These are phyloP conservation scores for Ridgeia piscesae DNA, from an alignment of 1,140 invertebrate genomes.

Conservation along the genomic window DNA sequence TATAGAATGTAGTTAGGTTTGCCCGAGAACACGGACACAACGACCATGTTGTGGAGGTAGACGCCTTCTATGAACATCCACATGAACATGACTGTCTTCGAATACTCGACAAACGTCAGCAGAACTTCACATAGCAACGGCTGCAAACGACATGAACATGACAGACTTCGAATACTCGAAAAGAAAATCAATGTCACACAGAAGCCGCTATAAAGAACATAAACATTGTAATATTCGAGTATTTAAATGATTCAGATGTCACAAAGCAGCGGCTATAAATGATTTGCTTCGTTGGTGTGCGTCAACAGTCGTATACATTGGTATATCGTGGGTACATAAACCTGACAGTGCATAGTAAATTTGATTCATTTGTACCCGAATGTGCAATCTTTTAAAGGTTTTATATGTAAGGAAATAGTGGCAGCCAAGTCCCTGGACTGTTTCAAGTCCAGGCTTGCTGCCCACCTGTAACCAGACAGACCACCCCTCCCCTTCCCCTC, in stretches of 20 bases:
- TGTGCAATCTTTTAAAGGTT: no score
- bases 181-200: conserved; percentile 78
- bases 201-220: conserved; percentile 67
- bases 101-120: conserved; percentile 81
- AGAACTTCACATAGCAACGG: conserved; percentile 75
- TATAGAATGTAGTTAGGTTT: conserved; percentile 72
- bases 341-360: no score
- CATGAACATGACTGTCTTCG: conserved; percentile 83
- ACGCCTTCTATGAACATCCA: conserved; percentile 94
- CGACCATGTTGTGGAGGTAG: conserved; percentile 80
- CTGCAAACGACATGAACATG: conserved; percentile 77
- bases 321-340: no score
- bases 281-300: no score
- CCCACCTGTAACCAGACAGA: no score
- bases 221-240: conserved; percentile 69
- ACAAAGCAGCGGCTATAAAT: background rate
- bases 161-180: conserved; percentile 81
- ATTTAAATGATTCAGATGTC: no score
- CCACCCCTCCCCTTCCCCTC: no score
- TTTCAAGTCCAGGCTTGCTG: no score
- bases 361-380: no score
- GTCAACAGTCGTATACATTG: no score
- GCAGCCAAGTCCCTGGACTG: no score
- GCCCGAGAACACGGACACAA: conserved; percentile 79
- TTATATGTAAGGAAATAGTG: no score